Percentiles rank a stretch among this genome's conserved stretches.
Evolutionary conservation across 2,797 vertebrate species (phyloP).

Genomic region (Glossophaga mutica): DNA sequence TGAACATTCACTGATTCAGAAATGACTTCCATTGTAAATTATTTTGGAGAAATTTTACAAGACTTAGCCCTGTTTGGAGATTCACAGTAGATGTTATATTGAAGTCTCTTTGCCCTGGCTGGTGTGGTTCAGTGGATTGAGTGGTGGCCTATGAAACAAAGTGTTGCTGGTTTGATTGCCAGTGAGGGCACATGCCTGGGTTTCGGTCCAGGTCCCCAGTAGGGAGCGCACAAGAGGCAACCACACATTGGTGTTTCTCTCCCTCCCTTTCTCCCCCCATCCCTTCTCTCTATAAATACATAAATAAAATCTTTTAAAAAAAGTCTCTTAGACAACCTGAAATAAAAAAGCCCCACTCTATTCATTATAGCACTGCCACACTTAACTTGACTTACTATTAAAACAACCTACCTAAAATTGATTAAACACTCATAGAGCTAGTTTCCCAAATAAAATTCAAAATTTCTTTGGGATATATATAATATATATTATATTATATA

Average conservation of each 20-base stretch:
- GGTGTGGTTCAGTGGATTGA: too few relatives aligned
- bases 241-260: too few relatives aligned
- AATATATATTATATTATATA: too few relatives aligned
- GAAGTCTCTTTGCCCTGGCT: not conserved
- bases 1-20: not conserved
- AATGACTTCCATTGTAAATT: not conserved
- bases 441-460: slow-evolving; percentile 15
- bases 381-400: not conserved
- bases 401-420: not conserved
- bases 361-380: not conserved
- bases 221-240: too few relatives aligned
- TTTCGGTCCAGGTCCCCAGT: too few relatives aligned
- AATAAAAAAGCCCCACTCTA: not conserved
- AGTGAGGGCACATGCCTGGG: too few relatives aligned
- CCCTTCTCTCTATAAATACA: too few relatives aligned
- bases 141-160: too few relatives aligned
- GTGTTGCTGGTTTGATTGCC: too few relatives aligned
- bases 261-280: too few relatives aligned
- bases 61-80: not conserved
- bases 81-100: not conserved
- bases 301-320: not conserved
- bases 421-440: not conserved
- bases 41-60: not conserved
- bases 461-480: not conserved
- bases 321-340: not conserved